A percentile compares a stretch with the other conserved stretches of the same genome.
phyloP scores from a whole-genome alignment of 2,888 invertebrate species.

The Entomobrya proxima region DNA sequence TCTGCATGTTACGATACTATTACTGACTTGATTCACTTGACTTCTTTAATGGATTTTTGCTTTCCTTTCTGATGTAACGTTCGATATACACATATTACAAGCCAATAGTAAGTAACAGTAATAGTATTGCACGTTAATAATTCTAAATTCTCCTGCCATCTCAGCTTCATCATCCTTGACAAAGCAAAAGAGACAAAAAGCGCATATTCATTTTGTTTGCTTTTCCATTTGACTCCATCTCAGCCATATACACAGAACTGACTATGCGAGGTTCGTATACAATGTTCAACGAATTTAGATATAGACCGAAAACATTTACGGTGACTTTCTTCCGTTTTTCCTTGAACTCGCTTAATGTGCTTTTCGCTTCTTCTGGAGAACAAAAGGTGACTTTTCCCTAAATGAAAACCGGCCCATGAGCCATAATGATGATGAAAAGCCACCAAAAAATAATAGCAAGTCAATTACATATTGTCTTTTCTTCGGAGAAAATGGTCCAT shows the following conservation, averaged over 20 bases:
- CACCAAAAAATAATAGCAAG: background rate
- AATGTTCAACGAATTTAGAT: constrained; percentile 1
- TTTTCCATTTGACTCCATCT: background rate
- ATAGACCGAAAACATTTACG: background rate
- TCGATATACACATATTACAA: background rate
- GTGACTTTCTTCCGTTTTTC: constrained; percentile 1
- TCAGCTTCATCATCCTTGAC: background rate
- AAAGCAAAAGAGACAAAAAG: background rate
- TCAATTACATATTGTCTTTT: background rate
- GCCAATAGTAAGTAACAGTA: background rate
- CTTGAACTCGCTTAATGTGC: too few relatives aligned
- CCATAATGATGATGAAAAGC: background rate
- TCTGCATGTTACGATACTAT: too few relatives aligned
- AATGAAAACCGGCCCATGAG: background rate
- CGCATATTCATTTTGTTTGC: background rate
- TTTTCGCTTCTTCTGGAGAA: background rate
- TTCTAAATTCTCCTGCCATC: too few relatives aligned
- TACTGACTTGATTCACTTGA: too few relatives aligned
- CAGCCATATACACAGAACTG: background rate
- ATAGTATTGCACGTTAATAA: background rate
- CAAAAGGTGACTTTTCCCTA: background rate
- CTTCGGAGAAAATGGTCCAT: background rate
- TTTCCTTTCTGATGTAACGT: too few relatives aligned
- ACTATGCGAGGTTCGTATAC: background rate
- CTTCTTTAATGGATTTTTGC: too few relatives aligned